Evolutionary conservation across 2,797 vertebrate genomes (phyloP).

Genomic region (Galagoides demidoff): DNA sequence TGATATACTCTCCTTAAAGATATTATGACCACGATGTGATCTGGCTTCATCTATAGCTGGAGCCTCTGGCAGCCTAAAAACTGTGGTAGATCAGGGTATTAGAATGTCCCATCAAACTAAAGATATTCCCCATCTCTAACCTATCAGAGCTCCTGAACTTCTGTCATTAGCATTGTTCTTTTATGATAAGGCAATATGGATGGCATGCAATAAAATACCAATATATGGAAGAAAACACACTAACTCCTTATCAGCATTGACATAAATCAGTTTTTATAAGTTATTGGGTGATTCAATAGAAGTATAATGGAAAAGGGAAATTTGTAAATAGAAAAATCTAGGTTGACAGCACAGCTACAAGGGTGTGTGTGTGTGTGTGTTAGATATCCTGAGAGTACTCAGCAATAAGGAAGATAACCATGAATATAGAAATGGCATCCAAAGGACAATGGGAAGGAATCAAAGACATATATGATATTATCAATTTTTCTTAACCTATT

Average conservation of each 20-base stretch:
- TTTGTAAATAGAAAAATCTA: not conserved
- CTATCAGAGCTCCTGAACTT: slow-evolving; percentile 34
- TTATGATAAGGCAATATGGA: not conserved
- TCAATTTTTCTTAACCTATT: not conserved
- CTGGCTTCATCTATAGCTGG: slow-evolving; percentile 14
- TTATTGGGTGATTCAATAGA: not conserved
- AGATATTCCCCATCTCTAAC: not conserved
- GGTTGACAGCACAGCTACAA: not conserved
- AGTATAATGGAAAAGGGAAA: not conserved
- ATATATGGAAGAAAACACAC: slow-evolving; percentile 28
- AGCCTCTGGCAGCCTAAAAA: not conserved
- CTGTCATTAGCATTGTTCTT: not conserved
- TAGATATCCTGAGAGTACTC: not conserved
- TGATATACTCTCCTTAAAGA: not conserved
- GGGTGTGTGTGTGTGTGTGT: too few species aligned
- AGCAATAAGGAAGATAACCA: not conserved
- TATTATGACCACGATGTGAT: not conserved
- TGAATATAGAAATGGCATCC: not conserved
- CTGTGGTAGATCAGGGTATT: not conserved
- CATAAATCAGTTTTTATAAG: not conserved
- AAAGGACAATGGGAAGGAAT: not conserved
- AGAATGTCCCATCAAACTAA: not conserved
- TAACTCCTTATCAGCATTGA: not conserved
- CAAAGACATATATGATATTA: not conserved
- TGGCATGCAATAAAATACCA: slow-evolving; percentile 11